Evolutionary conservation across 2,797 vertebrate species (phyloP), one percentile per base, ranked within the genome.

Genomic region (Macropus fuliginosus): DNA sequence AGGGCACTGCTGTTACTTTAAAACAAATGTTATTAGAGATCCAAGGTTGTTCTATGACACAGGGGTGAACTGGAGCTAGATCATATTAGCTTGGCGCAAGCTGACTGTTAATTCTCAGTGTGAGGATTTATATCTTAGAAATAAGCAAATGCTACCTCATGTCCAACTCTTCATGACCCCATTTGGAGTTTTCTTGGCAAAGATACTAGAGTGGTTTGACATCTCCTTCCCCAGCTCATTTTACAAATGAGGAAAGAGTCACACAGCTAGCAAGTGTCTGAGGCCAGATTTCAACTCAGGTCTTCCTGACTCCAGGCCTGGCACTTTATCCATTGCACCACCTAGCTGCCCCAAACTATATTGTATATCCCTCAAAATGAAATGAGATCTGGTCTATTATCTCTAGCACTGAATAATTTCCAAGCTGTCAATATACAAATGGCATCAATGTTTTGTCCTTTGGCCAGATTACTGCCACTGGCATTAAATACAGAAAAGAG

Each of bases 381-480:
- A 93, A 62, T 50, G n/a, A 52, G 3, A 31, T 27, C 81, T 92
- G 40, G 46, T 87, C 52, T 40, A 31, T 31, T 3, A 5, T 56
- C 87, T 40, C 93, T 14, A 57, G 0, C 0, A 0, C 46, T 59
- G 40, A 87, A 27, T n/a, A 31, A 87, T 74, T 4, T 34, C 31
- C 94, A 34, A 29, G 31, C 16, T 11, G 5, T 56, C 90, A 55
- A 28, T 1, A 14, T 56, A 46, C 31, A 13, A 5, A 54, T 55
- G 91, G 93, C 21, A n/a, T 59, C 66, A 89, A 94, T 92, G 11
- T 59, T 34, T 34, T 52, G n/a, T 92, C 55, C 52, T 92, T n/a
- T 59, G 29, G 54, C 29, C 90, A 56, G 74, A 92, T 4, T 24
- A 21, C 92, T 66, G 24, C 56, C 54, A 31, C 0, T 13, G 55